Percentiles rank a stretch among this genome's conserved stretches.
These are phyloP conservation scores for Cygnus buccinator DNA, from an alignment of 2,113 vertebrate species.

Conservation along the genomic window DNA sequence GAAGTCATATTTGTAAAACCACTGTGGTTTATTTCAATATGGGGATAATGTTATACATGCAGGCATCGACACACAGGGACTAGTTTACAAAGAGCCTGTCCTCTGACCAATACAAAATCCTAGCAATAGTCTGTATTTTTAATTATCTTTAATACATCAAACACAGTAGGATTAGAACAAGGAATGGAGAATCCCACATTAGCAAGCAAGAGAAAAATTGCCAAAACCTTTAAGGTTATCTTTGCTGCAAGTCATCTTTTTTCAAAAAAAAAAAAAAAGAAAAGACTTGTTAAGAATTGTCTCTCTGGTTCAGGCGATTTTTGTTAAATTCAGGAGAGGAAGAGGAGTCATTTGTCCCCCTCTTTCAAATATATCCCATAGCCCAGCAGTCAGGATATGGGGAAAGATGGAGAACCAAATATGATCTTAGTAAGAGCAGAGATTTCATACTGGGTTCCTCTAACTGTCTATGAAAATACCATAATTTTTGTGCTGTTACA, in stretches of 20 bases:
- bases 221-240: background rate
- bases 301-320: background rate
- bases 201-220: background rate
- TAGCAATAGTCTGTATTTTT: background rate
- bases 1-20: background rate
- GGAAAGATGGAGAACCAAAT: background rate
- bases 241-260: background rate
- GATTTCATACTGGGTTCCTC: background rate
- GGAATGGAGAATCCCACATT: background rate
- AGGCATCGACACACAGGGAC: background rate
- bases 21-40: background rate
- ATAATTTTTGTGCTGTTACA: background rate
- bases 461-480: background rate
- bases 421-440: background rate
- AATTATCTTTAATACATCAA: background rate
- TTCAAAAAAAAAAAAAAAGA: fast-evolving
- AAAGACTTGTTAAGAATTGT: background rate
- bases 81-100: background rate
- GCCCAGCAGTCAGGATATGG: background rate
- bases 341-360: background rate
- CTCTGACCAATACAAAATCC: background rate
- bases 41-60: background rate
- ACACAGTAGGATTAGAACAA: background rate
- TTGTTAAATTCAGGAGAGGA: background rate
- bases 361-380: background rate